Base-by-base conservation (phyloP, 2,888 invertebrate species). In the Plebejus argus region DNA sequence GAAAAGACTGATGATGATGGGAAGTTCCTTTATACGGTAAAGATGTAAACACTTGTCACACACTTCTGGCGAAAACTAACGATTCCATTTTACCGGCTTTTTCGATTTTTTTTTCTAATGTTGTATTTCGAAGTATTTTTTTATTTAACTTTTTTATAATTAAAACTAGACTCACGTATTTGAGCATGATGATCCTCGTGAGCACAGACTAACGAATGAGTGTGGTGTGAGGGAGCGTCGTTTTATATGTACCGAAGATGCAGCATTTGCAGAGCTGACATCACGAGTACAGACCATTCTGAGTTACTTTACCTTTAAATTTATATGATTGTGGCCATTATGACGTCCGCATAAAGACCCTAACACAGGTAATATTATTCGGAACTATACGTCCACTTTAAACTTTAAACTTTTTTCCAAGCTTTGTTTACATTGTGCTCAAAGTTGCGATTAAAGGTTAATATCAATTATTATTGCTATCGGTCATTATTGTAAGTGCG, bases 141-240 rank as follows among this genome's bases (percentile, higher is more conserved):
- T 53, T 53, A 53, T 8, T n/a, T 20, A 20, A 80, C 82, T 77
- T 81, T 85, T 84, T 83, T 84, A 78, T 78, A 81, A 82, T 81
- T 81, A 76, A 81, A 81, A 81, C 80, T 78, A 80, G 80, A 93
- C 93, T 94, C 89, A 94, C 94, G 92, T 93, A 93, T 94, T 92
- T 94, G 82, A 93, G 86, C 94, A 94, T 94, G 89, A 83, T 92
- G 91, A 86, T 90, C 92, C 88, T 89, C 86, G 88, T 88, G 92
- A 91, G 91, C 90, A 91, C 91, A 91, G 89, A 89, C 89, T 90
- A 91, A 91, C 92, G 94, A 94, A 92, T 94, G 93, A 92, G 88
- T 92, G 89, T 87, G 86, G 89, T 87, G 84, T 90, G 89, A 88
- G 85, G 81, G 88, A 84, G 86, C 88, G 89, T 89, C 92, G 88